Conservation (phyloP, 1,140 invertebrate genomes). For the Artemia franciscana region DNA sequence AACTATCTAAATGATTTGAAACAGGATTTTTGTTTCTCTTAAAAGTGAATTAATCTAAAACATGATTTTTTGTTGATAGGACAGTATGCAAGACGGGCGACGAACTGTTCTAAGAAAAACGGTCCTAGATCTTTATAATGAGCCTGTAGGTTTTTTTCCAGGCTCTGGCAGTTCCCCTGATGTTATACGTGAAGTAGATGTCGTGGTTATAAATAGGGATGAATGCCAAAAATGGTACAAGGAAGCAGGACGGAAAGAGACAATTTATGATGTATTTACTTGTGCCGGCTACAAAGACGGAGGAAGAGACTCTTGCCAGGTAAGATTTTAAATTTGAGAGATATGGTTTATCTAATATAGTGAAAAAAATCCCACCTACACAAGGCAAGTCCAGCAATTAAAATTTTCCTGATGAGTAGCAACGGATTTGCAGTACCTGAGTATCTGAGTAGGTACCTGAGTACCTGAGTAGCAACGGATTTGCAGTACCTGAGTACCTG, state of each 20-base stretch:
- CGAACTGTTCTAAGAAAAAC: too few species aligned
- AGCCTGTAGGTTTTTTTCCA: slow-evolving; percentile 11
- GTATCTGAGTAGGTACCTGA: too few species aligned
- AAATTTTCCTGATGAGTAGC: too few species aligned
- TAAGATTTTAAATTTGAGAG: slow-evolving; percentile 13
- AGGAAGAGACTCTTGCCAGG: slow-evolving; percentile 29
- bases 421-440: too few species aligned
- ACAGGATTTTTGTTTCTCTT: not conserved
- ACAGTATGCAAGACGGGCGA: too few species aligned
- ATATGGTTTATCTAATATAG: too few species aligned
- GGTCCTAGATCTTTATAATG: not conserved
- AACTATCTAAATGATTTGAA: too few species aligned
- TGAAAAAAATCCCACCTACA: too few species aligned
- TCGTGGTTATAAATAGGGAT: slow-evolving; percentile 73
- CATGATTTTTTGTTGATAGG: too few species aligned
- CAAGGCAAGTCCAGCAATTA: too few species aligned
- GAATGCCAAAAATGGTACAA: slow-evolving; percentile 75
- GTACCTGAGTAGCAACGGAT: too few species aligned
- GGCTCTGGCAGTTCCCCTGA: slow-evolving; percentile 23
- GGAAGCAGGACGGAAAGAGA: slow-evolving; percentile 61
- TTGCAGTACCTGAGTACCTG: too few species aligned
- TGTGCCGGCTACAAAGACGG: slow-evolving; percentile 78
- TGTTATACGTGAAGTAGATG: slow-evolving; percentile 36
- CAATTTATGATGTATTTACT: slow-evolving; percentile 74
- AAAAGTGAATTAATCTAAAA: not conserved